These are phyloP conservation scores for Aphelocoma californica DNA, from an alignment of 2,797 vertebrate species.

Conservation along the genomic window DNA sequence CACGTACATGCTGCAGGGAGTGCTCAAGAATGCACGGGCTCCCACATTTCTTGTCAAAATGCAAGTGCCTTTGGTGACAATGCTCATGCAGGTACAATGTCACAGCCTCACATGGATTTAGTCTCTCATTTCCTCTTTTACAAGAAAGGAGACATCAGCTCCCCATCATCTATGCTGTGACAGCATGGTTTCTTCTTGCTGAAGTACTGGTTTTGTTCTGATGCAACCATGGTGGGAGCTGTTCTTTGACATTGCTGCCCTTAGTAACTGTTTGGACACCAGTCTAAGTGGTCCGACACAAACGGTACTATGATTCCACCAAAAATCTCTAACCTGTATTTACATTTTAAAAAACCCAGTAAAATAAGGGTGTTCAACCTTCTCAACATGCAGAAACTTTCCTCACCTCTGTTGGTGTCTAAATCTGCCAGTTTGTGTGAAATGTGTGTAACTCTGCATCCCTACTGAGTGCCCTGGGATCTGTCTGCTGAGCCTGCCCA, in stretches of 20 bases:
- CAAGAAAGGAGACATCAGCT: neutral
- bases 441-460: neutral
- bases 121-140: neutral
- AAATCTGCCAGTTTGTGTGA: neutral
- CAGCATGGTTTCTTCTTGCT: neutral
- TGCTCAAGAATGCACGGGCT: neutral
- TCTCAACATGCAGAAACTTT: neutral
- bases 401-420: neutral
- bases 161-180: neutral
- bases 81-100: neutral
- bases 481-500: rapidly evolving
- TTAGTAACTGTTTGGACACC: neutral
- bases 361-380: neutral
- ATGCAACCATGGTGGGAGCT: neutral
- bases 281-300: too few species aligned
- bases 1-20: rapidly evolving
- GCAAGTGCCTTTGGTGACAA: neutral
- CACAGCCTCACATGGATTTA: neutral
- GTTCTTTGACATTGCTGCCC: neutral
- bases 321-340: neutral
- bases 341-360: neutral
- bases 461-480: neutral
- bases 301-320: neutral
- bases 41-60: neutral
- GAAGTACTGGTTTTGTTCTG: neutral